These are phyloP conservation scores for Leptopilina drosophilae DNA, from an alignment of 2,888 invertebrate genomes.

Conservation along the genomic window DNA sequence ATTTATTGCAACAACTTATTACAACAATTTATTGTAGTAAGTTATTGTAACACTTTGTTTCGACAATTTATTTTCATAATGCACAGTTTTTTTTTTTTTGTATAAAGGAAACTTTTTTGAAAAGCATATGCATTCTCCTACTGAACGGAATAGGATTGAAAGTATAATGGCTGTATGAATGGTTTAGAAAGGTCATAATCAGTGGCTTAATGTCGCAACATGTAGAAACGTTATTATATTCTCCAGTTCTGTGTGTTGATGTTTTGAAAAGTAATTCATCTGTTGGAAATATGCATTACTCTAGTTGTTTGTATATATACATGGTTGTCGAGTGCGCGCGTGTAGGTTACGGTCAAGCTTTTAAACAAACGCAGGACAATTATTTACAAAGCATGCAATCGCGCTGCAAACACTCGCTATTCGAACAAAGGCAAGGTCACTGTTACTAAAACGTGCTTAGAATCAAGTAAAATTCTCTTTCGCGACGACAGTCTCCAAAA, in stretches of 20 bases:
- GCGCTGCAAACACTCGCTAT: constrained; percentile 6
- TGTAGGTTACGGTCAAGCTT: constrained; percentile 32
- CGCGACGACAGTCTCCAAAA: not conserved
- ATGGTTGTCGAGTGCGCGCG: constrained; percentile 37
- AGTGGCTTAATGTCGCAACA: not conserved
- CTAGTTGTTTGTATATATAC: not conserved
- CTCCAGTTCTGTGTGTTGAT: not conserved
- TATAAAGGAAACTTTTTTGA: too few relatives aligned
- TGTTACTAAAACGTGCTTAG: constrained; percentile 33
- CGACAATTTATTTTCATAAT: too few relatives aligned
- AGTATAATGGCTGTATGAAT: not conserved
- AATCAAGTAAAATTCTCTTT: constrained; percentile 2
- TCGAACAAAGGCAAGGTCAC: constrained; percentile 14
- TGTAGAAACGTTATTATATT: constrained; percentile 2
- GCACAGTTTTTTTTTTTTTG: too few relatives aligned
- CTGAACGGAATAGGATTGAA: not conserved
- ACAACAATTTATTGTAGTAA: too few relatives aligned
- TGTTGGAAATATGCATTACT: constrained; percentile 17
- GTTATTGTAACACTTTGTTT: too few relatives aligned
- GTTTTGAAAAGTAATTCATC: constrained; percentile 13
- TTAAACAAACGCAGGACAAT: constrained; percentile 20
- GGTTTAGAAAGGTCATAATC: constrained; percentile 1
- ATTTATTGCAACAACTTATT: too few relatives aligned
- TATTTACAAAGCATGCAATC: constrained; percentile 22
- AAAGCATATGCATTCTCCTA: not conserved